phyloP scores from a whole-genome alignment of 2,888 invertebrate genomes.

The Vesta saturnalis region DNA sequence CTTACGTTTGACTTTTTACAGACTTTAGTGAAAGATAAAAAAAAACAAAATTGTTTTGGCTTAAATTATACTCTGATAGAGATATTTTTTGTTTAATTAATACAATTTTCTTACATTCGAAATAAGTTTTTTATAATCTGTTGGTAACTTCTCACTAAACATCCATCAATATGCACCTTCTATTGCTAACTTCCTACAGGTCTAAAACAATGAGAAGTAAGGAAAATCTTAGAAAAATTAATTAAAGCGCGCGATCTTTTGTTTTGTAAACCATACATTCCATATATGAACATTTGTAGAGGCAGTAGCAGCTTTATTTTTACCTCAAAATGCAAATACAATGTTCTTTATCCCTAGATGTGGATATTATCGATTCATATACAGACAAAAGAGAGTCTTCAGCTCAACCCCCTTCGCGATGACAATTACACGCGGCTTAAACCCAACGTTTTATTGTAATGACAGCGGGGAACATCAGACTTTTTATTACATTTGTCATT shows the following conservation, averaged over 20 bases:
- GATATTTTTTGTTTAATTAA: too few relatives aligned
- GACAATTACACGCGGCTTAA: constrained; percentile 60
- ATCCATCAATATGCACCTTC: too few relatives aligned
- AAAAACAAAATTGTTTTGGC: too few relatives aligned
- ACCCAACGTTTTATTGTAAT: constrained; percentile 58
- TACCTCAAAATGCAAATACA: constrained; percentile 18
- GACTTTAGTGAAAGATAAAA: too few relatives aligned
- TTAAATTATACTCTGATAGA: too few relatives aligned
- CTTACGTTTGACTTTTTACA: too few relatives aligned
- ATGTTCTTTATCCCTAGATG: constrained; percentile 17
- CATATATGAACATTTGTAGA: neutral
- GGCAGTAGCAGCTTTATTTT: neutral
- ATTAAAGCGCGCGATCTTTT: neutral
- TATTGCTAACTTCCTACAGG: too few relatives aligned
- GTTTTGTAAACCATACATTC: neutral
- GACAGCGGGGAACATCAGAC: constrained; percentile 54
- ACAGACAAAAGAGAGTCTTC: constrained; percentile 41
- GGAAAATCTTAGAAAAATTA: neutral
- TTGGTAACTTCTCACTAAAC: too few relatives aligned
- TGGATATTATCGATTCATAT: constrained; percentile 26
- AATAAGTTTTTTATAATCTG: too few relatives aligned
- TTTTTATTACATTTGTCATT: constrained; percentile 59
- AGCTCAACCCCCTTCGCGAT: constrained; percentile 48
- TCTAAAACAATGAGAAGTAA: too few relatives aligned
- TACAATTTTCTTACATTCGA: too few relatives aligned